Evolutionary conservation across 2,888 invertebrate genomes (phyloP).

Genomic region (Sesia bembeciformis): DNA sequence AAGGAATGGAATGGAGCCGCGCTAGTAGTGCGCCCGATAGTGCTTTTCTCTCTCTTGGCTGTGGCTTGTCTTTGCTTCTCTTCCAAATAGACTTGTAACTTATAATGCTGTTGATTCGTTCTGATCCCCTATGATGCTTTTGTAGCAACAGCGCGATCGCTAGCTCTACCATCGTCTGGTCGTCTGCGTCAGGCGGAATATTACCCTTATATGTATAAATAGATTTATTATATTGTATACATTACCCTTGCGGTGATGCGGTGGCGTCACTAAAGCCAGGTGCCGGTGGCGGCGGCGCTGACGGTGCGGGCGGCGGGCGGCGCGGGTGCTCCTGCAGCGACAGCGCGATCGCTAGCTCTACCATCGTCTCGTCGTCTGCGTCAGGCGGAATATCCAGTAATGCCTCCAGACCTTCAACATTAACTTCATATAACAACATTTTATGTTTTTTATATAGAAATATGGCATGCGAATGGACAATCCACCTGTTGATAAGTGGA

Average conservation of each 20-base stretch:
- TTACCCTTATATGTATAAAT: conserved; percentile 26
- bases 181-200: conserved; percentile 95
- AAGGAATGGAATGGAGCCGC: no score
- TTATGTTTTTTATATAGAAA: no score
- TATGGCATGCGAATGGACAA: no score
- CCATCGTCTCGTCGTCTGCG: conserved; percentile 97
- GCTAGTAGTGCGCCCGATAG: no score
- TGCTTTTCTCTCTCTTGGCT: no score
- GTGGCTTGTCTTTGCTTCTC: not conserved
- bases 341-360: conserved; percentile 95
- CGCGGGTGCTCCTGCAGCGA: conserved; percentile 90
- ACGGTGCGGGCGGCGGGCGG: conserved; percentile 50
- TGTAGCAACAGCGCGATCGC: conserved; percentile 96
- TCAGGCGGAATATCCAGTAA: conserved; percentile 93
- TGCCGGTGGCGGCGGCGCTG: conserved; percentile 46
- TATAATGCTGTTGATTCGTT: no score
- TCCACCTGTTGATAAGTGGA: no score
- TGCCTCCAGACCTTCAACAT: conserved; percentile 79
- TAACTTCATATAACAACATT: no score
- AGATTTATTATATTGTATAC: no score
- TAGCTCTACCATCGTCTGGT: conserved; percentile 96
- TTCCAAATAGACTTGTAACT: no score
- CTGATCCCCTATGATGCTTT: conserved; percentile 70
- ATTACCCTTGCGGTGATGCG: conserved; percentile 81
- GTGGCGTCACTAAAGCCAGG: conserved; percentile 83